These are phyloP conservation scores for Marasmarcha lunaedactyla DNA, from an alignment of 2,888 invertebrate species.

Conservation along the genomic window DNA sequence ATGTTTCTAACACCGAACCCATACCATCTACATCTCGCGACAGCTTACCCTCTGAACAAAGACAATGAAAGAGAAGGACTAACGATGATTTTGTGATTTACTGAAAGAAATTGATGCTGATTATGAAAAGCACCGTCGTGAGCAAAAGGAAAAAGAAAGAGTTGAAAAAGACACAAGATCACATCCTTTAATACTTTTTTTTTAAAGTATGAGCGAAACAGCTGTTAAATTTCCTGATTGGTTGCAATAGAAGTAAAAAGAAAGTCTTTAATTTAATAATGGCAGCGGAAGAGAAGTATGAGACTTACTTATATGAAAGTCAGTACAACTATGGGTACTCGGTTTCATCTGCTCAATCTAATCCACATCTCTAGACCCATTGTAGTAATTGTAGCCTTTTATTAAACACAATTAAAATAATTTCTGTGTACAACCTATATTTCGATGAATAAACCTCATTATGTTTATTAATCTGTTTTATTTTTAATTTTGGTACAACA, in stretches of 20 bases:
- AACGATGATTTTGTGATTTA: conserved; percentile 7
- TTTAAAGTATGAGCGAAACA: conserved; percentile 8
- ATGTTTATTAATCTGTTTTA: no score
- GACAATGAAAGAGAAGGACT: conserved; percentile 4
- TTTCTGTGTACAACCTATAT: no score
- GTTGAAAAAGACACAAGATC: conserved; percentile 8
- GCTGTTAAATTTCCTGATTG: conserved; percentile 8
- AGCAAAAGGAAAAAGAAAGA: conserved; percentile 5
- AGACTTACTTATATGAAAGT: conserved; percentile 6
- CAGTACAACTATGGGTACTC: conserved; percentile 2
- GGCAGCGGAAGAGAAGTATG: conserved; percentile 7
- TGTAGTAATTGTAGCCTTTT: no score
- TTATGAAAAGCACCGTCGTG: conserved; percentile 8
- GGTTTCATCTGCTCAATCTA: no score
- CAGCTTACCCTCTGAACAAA: conserved; percentile 6
- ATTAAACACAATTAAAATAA: no score
- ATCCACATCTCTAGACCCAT: no score
- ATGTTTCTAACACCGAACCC: conserved; percentile 7
- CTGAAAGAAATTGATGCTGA: conserved; percentile 9
- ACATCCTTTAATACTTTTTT: conserved; percentile 9
- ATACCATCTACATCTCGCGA: conserved; percentile 7
- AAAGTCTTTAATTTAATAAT: conserved; percentile 8
- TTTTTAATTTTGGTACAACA: no score
- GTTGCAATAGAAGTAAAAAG: conserved; percentile 10
- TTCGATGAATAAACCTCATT: no score